phyloP scores from a whole-genome alignment of 1,140 invertebrate genomes.

The Drosophila pruinosa region DNA sequence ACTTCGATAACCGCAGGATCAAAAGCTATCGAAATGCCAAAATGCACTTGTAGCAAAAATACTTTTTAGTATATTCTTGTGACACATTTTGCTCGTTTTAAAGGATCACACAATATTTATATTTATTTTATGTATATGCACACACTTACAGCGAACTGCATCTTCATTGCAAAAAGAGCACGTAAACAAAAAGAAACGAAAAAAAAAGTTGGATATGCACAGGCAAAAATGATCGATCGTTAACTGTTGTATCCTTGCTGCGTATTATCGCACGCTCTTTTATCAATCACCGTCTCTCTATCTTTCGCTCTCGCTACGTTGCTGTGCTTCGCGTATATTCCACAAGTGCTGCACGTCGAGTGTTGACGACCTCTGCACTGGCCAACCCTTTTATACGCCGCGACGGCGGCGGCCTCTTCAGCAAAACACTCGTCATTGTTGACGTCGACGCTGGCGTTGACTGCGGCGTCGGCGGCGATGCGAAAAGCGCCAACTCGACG shows the following conservation, averaged over 20 bases:
- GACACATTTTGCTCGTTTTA: not conserved
- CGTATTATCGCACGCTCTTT: conserved; percentile 4
- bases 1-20: too few species aligned
- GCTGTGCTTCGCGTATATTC: conserved; percentile 25
- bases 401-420: conserved; percentile 32
- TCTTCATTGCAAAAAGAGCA: conserved; percentile 9
- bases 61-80: too few species aligned
- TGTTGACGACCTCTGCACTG: conserved; percentile 69
- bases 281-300: not conserved
- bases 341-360: conserved; percentile 49
- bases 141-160: conserved; percentile 46
- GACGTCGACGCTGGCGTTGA: conserved; percentile 13
- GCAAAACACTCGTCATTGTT: conserved; percentile 38
- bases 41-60: not conserved
- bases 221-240: conserved; percentile 2
- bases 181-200: conserved; percentile 17
- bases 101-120: not conserved
- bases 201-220: conserved; percentile 5
- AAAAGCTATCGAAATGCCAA: not conserved
- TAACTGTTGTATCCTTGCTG: conserved; percentile 10
- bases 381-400: conserved; percentile 71
- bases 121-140: not conserved
- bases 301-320: not conserved
- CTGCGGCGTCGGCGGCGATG: conserved; percentile 39
- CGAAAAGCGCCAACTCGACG: conserved; percentile 55